Conservation (phyloP, 2,113 vertebrate genomes). For the Oreotrochilus melanogaster region DNA sequence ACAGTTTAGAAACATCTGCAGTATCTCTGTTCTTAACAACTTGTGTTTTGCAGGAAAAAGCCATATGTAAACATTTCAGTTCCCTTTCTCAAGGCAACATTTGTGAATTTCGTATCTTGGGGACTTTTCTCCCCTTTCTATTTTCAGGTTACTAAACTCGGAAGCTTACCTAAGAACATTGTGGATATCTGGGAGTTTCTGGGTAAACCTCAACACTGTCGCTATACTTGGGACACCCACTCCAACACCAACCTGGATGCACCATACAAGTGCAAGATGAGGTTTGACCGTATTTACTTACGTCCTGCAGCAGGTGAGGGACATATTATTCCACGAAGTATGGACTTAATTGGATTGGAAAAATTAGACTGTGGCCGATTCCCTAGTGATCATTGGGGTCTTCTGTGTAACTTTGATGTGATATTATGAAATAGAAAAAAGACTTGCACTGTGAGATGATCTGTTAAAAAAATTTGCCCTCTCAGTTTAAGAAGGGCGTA, state of each 20-base stretch:
- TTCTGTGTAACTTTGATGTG: slow-evolving; percentile 86
- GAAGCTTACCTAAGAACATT: slow-evolving; percentile 81
- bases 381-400: slow-evolving; percentile 96
- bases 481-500: background rate
- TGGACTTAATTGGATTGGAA: slow-evolving; percentile 90
- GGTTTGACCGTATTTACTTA: slow-evolving; percentile 91
- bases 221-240: slow-evolving; percentile 94
- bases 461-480: background rate
- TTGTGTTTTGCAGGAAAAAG: background rate
- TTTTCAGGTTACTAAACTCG: slow-evolving; percentile 85
- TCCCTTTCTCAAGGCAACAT: background rate
- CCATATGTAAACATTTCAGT: background rate
- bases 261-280: slow-evolving; percentile 78
- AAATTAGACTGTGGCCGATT: slow-evolving; percentile 92
- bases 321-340: slow-evolving; percentile 80
- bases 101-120: background rate
- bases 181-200: slow-evolving; percentile 91
- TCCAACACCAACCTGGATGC: slow-evolving; percentile 85
- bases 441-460: background rate
- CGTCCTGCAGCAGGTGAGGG: slow-evolving; percentile 74
- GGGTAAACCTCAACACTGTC: slow-evolving; percentile 88
- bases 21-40: background rate
- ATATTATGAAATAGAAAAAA: slow-evolving; percentile 46
- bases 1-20: background rate
- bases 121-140: background rate